Evolutionary conservation across 64 coral and sea anemone species (phyloP), one percentile per base, ranked within the genome.

Genomic region (Porites australiensis): DNA sequence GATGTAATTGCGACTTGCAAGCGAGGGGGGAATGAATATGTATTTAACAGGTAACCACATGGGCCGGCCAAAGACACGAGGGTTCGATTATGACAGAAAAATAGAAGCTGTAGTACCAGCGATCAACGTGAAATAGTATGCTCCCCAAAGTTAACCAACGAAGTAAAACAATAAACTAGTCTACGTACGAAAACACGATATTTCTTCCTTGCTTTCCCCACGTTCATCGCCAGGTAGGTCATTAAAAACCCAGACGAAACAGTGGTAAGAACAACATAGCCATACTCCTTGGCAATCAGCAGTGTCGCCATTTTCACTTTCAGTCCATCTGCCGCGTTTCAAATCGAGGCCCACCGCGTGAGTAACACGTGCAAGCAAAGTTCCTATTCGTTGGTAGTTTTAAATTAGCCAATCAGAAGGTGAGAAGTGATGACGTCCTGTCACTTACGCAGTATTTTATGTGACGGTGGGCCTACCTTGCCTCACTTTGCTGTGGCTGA

Each of bases 231-330:
- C 4, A 98, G 69, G 89, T 95, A 98, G 14, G 64, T 46, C 2
- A 98, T 72, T 94, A 98, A 83, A 8, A 98, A 90, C 44, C 87
- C 93, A 20, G 92, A 94, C 1, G 96, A 95, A 95, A 98, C 79
- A 5, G 90, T 91, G 53, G 96, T 98, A 18, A 98, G 62, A 58
- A 98, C 82, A 44, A 98, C 96, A 93, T 95, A 98, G 2, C 96
- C 96, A 74, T 93, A 98, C 52, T 98, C 96, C 13, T 77, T 93
- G 3, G 88, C 66, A 12, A 98, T 2, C 52, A 50, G 47, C 1
- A 98, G 2, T 1, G 96, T 75, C 50, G 90, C 90, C 96, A 98
- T 98, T 52, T 93, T 98, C 80, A 2, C 27, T 37, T 37, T 37
- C 27, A 61, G 19, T 50, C 4, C 45, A 8, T 10, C 21, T 10